Evolutionary conservation across 2,888 invertebrate species (phyloP).

Genomic region (Blera fallax): DNA sequence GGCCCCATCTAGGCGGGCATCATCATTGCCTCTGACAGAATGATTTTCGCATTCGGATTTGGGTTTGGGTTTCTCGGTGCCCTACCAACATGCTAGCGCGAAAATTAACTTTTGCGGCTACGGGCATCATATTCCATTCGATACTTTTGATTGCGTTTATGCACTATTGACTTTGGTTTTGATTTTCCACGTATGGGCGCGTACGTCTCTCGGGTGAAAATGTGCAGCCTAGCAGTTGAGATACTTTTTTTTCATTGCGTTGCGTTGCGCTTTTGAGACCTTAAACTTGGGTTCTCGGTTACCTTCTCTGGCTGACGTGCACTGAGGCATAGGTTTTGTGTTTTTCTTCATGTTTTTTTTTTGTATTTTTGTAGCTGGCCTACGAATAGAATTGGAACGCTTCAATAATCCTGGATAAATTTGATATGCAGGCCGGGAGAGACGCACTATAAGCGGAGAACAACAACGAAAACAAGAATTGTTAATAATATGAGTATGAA

Average conservation of each 20-base stretch:
- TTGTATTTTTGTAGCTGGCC: constrained; percentile 26
- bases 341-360: too few species aligned
- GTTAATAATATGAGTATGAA: constrained; percentile 56
- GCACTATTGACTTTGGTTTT: constrained; percentile 66
- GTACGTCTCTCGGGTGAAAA: constrained; percentile 34
- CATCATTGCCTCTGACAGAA: constrained; percentile 59
- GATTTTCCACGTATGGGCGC: constrained; percentile 53
- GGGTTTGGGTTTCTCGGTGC: constrained; percentile 49
- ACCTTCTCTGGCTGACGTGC: constrained; percentile 18
- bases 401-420: constrained; percentile 49
- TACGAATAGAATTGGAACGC: constrained; percentile 54
- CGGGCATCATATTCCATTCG: constrained; percentile 71
- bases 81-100: constrained; percentile 34
- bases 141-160: constrained; percentile 72
- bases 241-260: constrained; percentile 3
- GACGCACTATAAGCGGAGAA: constrained; percentile 28
- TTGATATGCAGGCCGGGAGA: constrained; percentile 36
- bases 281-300: constrained; percentile 62
- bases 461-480: constrained; percentile 45
- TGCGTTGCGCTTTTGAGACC: constrained; percentile 44
- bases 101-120: constrained; percentile 72
- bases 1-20: constrained; percentile 35
- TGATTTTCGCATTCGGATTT: constrained; percentile 60
- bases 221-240: constrained; percentile 36
- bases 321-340: constrained; percentile 28